phyloP scores from a whole-genome alignment of 2,797 vertebrate species.

The Danio choprae region DNA sequence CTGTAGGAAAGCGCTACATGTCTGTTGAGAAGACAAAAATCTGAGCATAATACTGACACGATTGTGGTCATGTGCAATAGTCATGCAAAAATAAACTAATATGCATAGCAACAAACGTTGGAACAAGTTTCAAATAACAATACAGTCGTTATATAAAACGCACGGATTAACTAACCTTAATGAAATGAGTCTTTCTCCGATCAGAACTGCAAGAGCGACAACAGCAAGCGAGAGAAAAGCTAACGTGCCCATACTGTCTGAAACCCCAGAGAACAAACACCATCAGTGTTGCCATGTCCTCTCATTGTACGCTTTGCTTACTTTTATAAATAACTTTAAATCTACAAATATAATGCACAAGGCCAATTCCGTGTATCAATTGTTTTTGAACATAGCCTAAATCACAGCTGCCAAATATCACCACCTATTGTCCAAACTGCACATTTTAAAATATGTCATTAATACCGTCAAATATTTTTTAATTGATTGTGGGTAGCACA shows the following conservation, averaged over 20 bases:
- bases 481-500: no score
- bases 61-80: not conserved
- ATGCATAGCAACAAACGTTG: not conserved
- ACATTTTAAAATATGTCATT: not conserved
- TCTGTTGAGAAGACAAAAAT: slow-evolving; percentile 59
- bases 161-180: slow-evolving; percentile 65
- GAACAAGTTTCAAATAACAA: not conserved
- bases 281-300: not conserved
- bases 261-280: not conserved
- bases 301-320: not conserved
- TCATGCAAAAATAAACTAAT: not conserved
- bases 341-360: no score
- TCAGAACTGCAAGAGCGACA: slow-evolving; percentile 62
- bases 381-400: not conserved
- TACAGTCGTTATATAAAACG: not conserved
- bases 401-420: not conserved
- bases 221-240: slow-evolving; percentile 43
- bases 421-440: not conserved
- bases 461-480: no score
- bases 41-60: not conserved
- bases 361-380: no score
- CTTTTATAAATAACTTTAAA: no score
- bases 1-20: slow-evolving; percentile 59
- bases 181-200: slow-evolving; percentile 62
- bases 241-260: slow-evolving; percentile 56